Conservation (phyloP, 2,888 invertebrate genomes). For the Cryptus armator region DNA sequence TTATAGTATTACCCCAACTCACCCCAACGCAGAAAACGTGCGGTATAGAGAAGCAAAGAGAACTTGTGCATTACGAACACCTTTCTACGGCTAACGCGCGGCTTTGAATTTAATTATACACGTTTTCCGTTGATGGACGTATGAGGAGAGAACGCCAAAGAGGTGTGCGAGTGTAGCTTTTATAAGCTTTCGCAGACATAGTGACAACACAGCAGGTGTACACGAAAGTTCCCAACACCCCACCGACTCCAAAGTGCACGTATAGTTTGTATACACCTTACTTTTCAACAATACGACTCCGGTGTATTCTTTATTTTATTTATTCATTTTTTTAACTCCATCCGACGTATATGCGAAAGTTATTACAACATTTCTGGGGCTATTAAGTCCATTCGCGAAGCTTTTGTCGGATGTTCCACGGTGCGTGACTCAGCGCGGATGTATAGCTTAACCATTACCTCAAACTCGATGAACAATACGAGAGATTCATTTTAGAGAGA, state of each 20-base stretch:
- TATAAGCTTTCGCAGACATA: slow-evolving; percentile 10
- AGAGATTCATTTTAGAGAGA: not conserved
- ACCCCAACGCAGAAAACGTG: slow-evolving; percentile 6
- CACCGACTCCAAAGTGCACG: not conserved
- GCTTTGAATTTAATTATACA: slow-evolving; percentile 53
- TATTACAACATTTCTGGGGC: not conserved
- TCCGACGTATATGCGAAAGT: not conserved
- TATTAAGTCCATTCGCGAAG: not conserved
- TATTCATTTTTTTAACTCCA: not conserved
- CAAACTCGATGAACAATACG: not conserved
- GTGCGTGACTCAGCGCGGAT: not conserved
- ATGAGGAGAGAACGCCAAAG: not conserved
- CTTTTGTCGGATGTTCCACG: not conserved
- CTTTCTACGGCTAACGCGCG: slow-evolving; percentile 6
- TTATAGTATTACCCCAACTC: not conserved
- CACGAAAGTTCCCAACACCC: slow-evolving; percentile 11
- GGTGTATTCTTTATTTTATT: not conserved
- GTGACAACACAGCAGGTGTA: not conserved
- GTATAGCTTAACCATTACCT: not conserved
- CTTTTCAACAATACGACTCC: not conserved
- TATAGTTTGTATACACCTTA: not conserved
- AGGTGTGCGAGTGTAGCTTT: not conserved
- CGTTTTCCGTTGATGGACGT: slow-evolving; percentile 23
- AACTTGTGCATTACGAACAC: slow-evolving; percentile 22
- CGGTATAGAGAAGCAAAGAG: not conserved